A percentile compares a stretch with the other conserved stretches of the same genome.
Evolutionary conservation across 2,888 invertebrate species (phyloP).

Genomic region (Eupithecia inturbata): DNA sequence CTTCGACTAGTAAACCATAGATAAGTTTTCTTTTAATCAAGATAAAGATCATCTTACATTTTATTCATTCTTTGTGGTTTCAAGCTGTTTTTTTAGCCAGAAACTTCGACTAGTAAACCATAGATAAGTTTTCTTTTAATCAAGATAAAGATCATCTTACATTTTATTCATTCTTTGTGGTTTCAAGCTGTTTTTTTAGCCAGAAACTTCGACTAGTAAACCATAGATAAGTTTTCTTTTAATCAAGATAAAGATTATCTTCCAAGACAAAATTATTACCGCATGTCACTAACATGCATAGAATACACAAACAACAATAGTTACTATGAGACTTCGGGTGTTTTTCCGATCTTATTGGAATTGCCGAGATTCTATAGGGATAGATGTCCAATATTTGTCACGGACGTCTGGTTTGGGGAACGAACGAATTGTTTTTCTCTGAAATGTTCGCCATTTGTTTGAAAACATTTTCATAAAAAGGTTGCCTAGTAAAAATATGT

Average conservation of each 20-base stretch:
- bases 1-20: not conserved
- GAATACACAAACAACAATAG: slow-evolving; percentile 17
- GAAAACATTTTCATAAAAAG: not conserved
- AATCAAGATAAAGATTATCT: no score
- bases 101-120: not conserved
- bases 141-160: no score
- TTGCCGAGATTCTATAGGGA: slow-evolving; percentile 47
- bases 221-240: not conserved
- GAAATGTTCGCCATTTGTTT: slow-evolving; percentile 8
- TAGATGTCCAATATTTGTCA: slow-evolving; percentile 56
- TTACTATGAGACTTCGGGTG: slow-evolving; percentile 51
- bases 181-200: not conserved
- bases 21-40: not conserved
- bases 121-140: not conserved
- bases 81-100: not conserved
- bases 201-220: not conserved
- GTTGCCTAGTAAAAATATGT: not conserved
- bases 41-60: no score
- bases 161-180: not conserved
- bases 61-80: not conserved
- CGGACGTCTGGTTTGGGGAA: slow-evolving; percentile 41
- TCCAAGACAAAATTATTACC: slow-evolving; percentile 41
- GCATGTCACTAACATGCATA: slow-evolving; percentile 47
- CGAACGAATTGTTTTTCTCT: slow-evolving; percentile 42
- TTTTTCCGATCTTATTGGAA: slow-evolving; percentile 61